Evolutionary conservation across 2,888 invertebrate species (phyloP), one percentile per base, ranked within the genome.

Genomic region (Anarsia innoxiella): DNA sequence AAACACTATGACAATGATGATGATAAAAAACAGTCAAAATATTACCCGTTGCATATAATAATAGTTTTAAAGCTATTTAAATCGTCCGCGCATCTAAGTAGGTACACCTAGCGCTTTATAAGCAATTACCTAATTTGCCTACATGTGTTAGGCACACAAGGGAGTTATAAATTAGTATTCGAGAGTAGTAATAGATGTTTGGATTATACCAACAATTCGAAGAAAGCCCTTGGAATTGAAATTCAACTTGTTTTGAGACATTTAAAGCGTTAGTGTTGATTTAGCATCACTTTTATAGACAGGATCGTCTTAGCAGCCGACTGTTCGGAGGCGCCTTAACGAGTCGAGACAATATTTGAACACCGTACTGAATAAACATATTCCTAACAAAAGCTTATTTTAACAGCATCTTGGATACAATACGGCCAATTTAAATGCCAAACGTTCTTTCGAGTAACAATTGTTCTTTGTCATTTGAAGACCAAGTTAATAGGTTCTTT

Each of bases 331-430:
- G 57, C 56, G 57, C 55, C 56, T 56, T 42, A 37, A 59, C 55
- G 51, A 40, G 44, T 53, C 46, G 39, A 39, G 54, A 54, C 58
- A 68, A 66, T 69, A 69, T 69, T 69, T 67, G 56, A 59, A 59
- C 53, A 56, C 42, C 51, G 53, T 48, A 43, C 47, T 58, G 49
- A 44, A 43, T 49, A 57, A 53, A 61, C 51, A 53, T 51, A 43
- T 49, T 52, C 39, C 23, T 39, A 49, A 56, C 55, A 56, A 53
- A 54, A 51, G 56, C 51, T 51, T 54, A 49, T 50, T 56, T 48
- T 50, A 57, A 51, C 50, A 48, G 44, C 45, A 44, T 44, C 48
- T 49, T 37, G 42, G 48, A 52, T 52, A 55, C 46, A 39, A 40
- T 39, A 28, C 49, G 38, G 42, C 46, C 42, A 53, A 46, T 45